Evolutionary conservation across 1,140 invertebrate species (phyloP), one percentile per base, ranked within the genome.

Genomic region (Odontomachus brunneus): DNA sequence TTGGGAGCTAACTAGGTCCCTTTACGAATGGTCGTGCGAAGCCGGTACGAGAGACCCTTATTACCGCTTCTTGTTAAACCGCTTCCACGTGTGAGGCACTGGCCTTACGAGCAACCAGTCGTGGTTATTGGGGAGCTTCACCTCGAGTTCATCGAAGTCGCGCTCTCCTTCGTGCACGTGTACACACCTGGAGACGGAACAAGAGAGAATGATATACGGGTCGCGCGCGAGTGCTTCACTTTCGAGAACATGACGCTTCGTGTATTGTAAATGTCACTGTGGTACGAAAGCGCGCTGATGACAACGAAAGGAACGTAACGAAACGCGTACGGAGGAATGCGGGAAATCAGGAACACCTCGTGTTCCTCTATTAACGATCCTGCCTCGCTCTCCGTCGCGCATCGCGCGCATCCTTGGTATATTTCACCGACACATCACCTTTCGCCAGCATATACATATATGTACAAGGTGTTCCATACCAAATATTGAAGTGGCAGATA

Each of bases 81-180:
- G 48, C 74, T 76, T 38, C 19, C 48, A 38, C 19, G 19, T 3
- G 17, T 33, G 26, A 66, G 73, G 24, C 26, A 26, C 26, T 49
- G 29, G 60, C 73, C 19, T 65, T 44, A 44, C 38, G 38, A 33
- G 29, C 2, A 44, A 7, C 38, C 9, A 4, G 38, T 44, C 38
- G 22, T 38, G 53, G 74, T 38, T 76, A 55, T 44, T 62, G 62
- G 66, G 74, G 62, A 24, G 74, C 29, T 67, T 66, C 62, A 76
- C 26, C 74, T 14, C 62, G 29, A 26, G 19, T 67, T 67, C 38
- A 44, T 38, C 74, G 74, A 67, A 62, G 74, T 44, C 29, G 29
- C 44, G n/a, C 49, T 63, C 22, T 48, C 19, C 55, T 44, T 44
- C 38, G 38, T 44, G 38, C 38, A 44, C 38, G 38, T 44, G 38